These are phyloP conservation scores for Gallinago solitaria DNA, from an alignment of 2,797 vertebrate species.

Conservation along the genomic window DNA sequence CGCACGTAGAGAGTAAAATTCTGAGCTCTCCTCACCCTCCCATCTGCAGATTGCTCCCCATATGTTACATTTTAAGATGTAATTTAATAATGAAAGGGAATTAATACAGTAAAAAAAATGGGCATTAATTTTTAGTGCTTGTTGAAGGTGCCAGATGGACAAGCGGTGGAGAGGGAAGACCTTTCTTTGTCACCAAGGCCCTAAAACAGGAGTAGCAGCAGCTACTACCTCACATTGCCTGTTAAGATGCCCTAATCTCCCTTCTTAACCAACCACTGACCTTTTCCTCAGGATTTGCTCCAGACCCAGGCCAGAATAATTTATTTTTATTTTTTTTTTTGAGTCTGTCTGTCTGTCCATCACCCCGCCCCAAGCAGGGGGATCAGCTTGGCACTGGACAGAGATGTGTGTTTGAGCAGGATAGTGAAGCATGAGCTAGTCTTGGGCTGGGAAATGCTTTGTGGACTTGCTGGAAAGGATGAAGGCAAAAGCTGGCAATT, in stretches of 20 bases:
- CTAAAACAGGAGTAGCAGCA: not conserved
- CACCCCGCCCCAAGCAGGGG: not conserved
- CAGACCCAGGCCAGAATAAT: not conserved
- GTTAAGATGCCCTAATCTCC: not conserved
- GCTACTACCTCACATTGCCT: not conserved
- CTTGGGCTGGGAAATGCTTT: not conserved
- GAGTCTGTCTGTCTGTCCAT: rapidly evolving
- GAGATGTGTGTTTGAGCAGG: not conserved
- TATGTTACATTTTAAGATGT: constrained; percentile 25
- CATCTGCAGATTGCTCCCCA: constrained; percentile 40
- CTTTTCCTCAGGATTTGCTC: not conserved
- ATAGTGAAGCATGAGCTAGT: rapidly evolving
- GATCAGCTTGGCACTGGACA: not conserved
- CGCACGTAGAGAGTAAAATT: not conserved
- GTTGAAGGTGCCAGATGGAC: constrained; percentile 30
- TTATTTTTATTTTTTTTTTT: not conserved
- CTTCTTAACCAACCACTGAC: not conserved
- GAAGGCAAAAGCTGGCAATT: not conserved
- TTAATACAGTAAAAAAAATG: constrained; percentile 19
- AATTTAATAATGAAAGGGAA: constrained; percentile 20
- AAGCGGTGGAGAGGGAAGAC: not conserved
- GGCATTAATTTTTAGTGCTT: not conserved
- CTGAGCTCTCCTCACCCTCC: constrained; percentile 15
- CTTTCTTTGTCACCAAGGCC: not conserved
- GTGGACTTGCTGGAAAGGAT: not conserved